These are phyloP conservation scores for Sinosuthora webbiana DNA, from an alignment of 2,113 vertebrate species.

Conservation along the genomic window DNA sequence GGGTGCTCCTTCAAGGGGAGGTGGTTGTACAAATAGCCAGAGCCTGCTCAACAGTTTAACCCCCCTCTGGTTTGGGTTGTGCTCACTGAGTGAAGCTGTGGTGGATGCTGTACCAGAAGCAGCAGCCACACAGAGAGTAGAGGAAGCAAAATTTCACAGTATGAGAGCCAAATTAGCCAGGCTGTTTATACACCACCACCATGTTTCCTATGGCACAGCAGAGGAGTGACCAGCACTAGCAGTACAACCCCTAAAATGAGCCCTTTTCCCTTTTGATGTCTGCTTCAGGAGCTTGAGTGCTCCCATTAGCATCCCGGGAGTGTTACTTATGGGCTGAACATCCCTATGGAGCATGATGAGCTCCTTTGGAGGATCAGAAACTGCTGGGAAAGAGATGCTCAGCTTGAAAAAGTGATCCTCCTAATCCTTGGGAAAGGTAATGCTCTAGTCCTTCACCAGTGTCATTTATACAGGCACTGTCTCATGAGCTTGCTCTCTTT, in stretches of 20 bases:
- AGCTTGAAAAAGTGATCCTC: neutral
- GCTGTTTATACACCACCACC: neutral
- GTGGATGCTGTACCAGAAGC: neutral
- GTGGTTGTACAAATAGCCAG: neutral
- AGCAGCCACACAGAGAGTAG: fast-evolving
- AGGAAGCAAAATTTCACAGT: neutral
- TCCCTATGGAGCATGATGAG: neutral
- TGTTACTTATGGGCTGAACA: neutral
- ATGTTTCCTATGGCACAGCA: neutral
- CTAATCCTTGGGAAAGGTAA: neutral
- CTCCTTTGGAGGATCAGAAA: neutral
- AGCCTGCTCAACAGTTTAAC: neutral
- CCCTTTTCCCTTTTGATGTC: neutral
- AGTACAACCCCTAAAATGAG: neutral
- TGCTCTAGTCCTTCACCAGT: neutral
- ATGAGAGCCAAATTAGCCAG: fast-evolving
- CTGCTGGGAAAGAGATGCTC: neutral
- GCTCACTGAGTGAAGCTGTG: neutral
- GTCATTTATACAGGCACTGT: neutral
- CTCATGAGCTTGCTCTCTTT: neutral
- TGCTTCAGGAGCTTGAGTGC: neutral
- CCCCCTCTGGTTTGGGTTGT: neutral
- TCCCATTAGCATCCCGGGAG: neutral
- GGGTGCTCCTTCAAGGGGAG: neutral
- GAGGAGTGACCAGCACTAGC: fast-evolving